Conservation (phyloP, 1,140 invertebrate species). For the Carposina sasakii region DNA sequence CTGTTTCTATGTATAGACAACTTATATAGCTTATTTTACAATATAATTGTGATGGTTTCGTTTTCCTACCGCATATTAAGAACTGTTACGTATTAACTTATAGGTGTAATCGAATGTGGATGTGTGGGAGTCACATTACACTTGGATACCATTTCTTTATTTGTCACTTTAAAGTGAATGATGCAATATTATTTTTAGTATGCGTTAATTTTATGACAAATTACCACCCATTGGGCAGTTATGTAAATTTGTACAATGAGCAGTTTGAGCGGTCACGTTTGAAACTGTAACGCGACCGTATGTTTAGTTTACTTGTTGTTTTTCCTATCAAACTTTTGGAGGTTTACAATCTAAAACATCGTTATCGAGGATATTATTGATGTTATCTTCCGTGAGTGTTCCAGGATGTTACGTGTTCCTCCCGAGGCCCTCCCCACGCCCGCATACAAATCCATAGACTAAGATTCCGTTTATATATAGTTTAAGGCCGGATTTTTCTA, state of each 20-base stretch:
- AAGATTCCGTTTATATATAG: conserved; percentile 53
- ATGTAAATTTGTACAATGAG: no score
- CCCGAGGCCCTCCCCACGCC: conserved; percentile 37
- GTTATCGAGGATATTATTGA: conserved; percentile 55
- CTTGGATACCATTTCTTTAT: conserved; percentile 46
- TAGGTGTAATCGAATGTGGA: conserved; percentile 55
- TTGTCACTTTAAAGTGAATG: conserved; percentile 50
- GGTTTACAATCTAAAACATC: conserved; percentile 64
- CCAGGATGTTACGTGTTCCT: conserved; percentile 57
- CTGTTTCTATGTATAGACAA: conserved; percentile 64
- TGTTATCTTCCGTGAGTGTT: conserved; percentile 62
- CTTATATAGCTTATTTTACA: conserved; percentile 69
- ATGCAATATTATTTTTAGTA: conserved; percentile 56
- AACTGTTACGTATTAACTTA: conserved; percentile 64
- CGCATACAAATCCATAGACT: conserved; percentile 33
- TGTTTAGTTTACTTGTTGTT: conserved; percentile 49
- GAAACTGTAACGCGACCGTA: conserved; percentile 35
- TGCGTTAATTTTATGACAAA: conserved; percentile 47
- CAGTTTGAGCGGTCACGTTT: conserved; percentile 24
- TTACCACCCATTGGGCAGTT: conserved; percentile 60
- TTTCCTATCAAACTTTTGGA: conserved; percentile 72
- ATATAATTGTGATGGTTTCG: conserved; percentile 70
- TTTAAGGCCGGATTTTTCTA: no score
- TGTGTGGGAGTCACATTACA: conserved; percentile 59
- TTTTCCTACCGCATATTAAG: conserved; percentile 67